Base-by-base conservation (phyloP, 2,797 vertebrate species). In the Sciurus vulgaris region DNA sequence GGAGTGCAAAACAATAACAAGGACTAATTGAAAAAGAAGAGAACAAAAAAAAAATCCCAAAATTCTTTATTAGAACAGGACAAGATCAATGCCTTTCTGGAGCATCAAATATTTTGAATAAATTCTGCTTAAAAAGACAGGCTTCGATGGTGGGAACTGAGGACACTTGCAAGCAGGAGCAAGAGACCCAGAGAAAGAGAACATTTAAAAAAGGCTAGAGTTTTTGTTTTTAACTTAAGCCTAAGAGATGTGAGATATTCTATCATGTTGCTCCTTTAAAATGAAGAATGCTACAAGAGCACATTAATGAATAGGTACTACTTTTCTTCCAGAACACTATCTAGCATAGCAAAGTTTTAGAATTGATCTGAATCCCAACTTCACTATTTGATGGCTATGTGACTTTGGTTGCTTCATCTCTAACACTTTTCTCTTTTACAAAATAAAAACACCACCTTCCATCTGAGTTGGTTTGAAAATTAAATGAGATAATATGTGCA, bases 1-100 rank as follows among this genome's bases (percentile, higher is more conserved):
- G 51, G 65, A 89, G 76, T 81, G 76, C 69, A 93, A 95, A 94
- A 88, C 49, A 93, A 92, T 54, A 72, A 96, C 82, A 89, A 92
- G 56, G 49, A 38, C 41, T 59, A 91, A 77, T 0, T 77, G 9
- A 78, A 74, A 90, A 67, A 41, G 54, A 94, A 79, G n/a, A 73
- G 38, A 89, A 92, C 11, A 30, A 47, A 77, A 94, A 2, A 65
- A 84, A 69, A 2, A 30, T 17, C 18, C 15, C 30, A 78, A 5
- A 86, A 47, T 86, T 83, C 54, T 84, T 79, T 54, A 84, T 56
- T 51, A 85, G 41, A 91, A 86, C 22, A 70, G 44, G 70, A 78
- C 49, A 74, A 74, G 56, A 77, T 56, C 14, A 92, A 94, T 35
- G 61, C 54, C 41, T n/a, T 44, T 93, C 28, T 92, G 65, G 96